Evolutionary conservation across 2,888 invertebrate species (phyloP), one percentile per base, ranked within the genome.

Genomic region (Rotaria magnacalcarata): DNA sequence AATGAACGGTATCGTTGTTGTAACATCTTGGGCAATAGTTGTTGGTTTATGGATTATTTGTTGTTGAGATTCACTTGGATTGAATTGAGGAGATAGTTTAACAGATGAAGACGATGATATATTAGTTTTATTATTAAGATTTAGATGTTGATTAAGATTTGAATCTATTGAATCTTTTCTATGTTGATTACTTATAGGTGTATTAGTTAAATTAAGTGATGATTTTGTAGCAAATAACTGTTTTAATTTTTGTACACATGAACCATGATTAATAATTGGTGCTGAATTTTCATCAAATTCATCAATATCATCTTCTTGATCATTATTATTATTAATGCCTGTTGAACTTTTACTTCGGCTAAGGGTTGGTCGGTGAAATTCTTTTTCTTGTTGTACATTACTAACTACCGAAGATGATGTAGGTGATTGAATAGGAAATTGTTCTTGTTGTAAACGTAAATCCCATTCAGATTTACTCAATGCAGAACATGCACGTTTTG

Each of bases 381-480:
- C 80, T 47, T 80, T 47, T 47, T 47, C 47, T 8, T 47, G 67
- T 34, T 34, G 34, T 67, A 5, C 34, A 47, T 80, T 80, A 80
- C 1, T 24, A 24, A 80, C 6, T n/a, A 47, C 10, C 6, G 43
- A 16, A 4, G 80, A 80, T 47, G 80, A 10, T 3, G n/a, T 14
- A 27, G 19, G 11, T 27, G 47, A 21, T 24, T 24, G 80, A 47
- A 47, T 80, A 11, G 47, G 43, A 24, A 24, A 1, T 47, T 80
- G 43, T n/a, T 80, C 80, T 14, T 80, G 10, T 80, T 80, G 80
- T n/a, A 80, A 6, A 80, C 80, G 80, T 80, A 80, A 80, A 80
- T 80, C 80, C 80, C 47, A 80, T 80, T 80, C 80, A 80, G 80
- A 80, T 80, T 80, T 80, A 80, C 80, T 80, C 47, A 80, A 47